phyloP scores from a whole-genome alignment of 1,140 invertebrate species.

The Lucilia cuprina region DNA sequence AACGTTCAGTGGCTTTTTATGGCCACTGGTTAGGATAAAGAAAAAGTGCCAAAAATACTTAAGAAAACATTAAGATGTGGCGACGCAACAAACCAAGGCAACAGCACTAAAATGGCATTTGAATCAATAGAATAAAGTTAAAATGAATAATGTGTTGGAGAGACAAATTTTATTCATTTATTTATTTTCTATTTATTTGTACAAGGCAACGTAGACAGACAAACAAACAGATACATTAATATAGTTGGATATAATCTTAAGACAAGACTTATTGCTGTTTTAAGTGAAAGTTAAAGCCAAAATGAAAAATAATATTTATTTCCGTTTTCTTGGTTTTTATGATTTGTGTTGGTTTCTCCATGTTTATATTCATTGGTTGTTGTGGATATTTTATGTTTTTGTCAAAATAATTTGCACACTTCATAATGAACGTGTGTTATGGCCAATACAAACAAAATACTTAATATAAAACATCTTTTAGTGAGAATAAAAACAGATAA shows the following conservation, averaged over 20 bases:
- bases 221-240: background rate
- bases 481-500: background rate
- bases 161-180: no score
- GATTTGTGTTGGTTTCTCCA: no score
- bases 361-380: background rate
- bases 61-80: background rate
- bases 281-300: background rate
- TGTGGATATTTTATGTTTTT: background rate
- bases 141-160: background rate
- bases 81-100: background rate
- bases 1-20: no score
- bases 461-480: background rate
- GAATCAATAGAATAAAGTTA: background rate
- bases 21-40: background rate
- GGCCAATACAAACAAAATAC: background rate
- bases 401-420: conserved; percentile 15
- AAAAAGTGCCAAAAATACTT: background rate
- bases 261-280: background rate
- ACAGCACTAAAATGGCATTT: background rate
- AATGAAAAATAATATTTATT: background rate
- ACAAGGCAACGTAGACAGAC: no score
- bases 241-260: background rate
- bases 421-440: conserved; percentile 10
- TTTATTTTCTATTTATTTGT: no score
- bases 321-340: no score